These are phyloP conservation scores for Scaptomyza parva DNA, from an alignment of 2,888 invertebrate genomes.

Conservation along the genomic window DNA sequence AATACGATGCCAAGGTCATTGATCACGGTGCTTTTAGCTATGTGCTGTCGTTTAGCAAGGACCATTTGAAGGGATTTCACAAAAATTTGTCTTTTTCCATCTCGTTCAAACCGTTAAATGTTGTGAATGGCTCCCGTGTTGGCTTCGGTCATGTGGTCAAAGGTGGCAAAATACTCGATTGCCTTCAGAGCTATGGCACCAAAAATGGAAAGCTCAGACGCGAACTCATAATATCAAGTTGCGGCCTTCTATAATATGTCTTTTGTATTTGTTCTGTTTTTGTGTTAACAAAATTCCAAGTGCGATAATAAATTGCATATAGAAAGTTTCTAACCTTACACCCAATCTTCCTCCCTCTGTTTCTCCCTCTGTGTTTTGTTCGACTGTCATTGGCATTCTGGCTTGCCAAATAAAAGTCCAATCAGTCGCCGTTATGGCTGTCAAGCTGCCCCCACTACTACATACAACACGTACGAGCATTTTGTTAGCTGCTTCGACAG, in stretches of 20 bases:
- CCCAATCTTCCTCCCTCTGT: not conserved
- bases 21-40: conserved; percentile 54
- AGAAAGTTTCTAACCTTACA: not conserved
- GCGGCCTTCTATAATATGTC: conserved; percentile 66
- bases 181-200: conserved; percentile 74
- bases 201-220: conserved; percentile 79
- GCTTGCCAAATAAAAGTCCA: conserved; percentile 33
- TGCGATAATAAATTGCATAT: not conserved
- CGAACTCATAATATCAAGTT: conserved; percentile 59
- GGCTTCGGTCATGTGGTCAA: conserved; percentile 77
- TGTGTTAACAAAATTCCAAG: conserved; percentile 17
- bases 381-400: conserved; percentile 4
- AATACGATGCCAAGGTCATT: conserved; percentile 63
- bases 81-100: conserved; percentile 62
- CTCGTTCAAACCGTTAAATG: conserved; percentile 73
- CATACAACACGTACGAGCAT: not conserved
- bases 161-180: conserved; percentile 67
- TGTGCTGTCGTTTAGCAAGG: conserved; percentile 65
- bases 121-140: conserved; percentile 70
- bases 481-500: not conserved
- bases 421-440: conserved; percentile 43
- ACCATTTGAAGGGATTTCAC: conserved; percentile 49
- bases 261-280: not conserved
- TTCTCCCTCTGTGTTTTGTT: not conserved
- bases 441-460: conserved; percentile 17